Base-by-base conservation (phyloP, 2,888 invertebrate species). In the Drepana falcataria region DNA sequence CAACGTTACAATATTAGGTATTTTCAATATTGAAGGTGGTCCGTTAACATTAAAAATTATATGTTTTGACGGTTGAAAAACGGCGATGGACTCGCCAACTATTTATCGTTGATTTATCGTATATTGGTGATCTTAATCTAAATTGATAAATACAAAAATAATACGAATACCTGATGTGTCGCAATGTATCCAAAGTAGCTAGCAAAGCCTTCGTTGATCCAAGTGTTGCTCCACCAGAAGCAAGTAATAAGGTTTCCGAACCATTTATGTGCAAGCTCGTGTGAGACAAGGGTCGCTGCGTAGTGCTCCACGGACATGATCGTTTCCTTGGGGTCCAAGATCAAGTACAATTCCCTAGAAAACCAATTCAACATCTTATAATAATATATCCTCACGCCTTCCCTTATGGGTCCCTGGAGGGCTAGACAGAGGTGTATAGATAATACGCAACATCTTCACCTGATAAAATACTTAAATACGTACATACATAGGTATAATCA, bases 161-260 rank as follows among this genome's bases (percentile, higher is more conserved):
- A 21, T 21, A 21, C 21, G 21, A 21, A 21, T 21, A 87, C 89
- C 69, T 73, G 69, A 68, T 86, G 63, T 2, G 85, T 77, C 35
- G 91, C 92, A 48, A 93, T 88, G 65, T 94, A 95, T 63, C 95
- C 93, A 55, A 94, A 94, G 69, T 93, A 94, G 56, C 92, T 93
- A 1, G 95, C 95, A 65, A 95, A 95, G 0, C 93, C 95, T 75
- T 95, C 95, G 68, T 94, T 95, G 33, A 95, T 87, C 95, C 95
- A 95, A 0, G 94, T 91, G 58, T 92, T 93, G 34, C 92, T 91
- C 96, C 95, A 96, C 95, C 95, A 96, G 61, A 90, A 87, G 48
- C 94, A 92, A 1, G 95, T 94, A 7, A 96, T 93, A 48, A 94
- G 79, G 74, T 96, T 94, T 0, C 96, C 96, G 69, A 96, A 96